Percentiles rank a stretch among this genome's conserved stretches.
Conservation (phyloP, 2,888 invertebrate species). For the Argyra leucocephala region DNA sequence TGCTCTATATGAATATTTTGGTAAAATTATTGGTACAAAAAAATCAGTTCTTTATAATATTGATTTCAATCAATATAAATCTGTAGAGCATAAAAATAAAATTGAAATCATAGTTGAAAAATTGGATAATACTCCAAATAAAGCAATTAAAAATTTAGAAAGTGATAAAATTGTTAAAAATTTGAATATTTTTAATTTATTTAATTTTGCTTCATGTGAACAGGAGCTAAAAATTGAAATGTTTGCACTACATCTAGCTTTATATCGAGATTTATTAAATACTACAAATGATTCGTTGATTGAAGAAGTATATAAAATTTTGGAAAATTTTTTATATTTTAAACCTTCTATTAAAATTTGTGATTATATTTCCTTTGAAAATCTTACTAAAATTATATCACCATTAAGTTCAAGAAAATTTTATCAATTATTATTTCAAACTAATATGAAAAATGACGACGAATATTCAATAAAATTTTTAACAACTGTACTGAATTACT, state of each 20-base stretch:
- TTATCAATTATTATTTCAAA: constrained; percentile 33
- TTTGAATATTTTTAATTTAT: constrained; percentile 16
- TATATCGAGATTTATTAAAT: constrained; percentile 32
- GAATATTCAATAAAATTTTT: constrained; percentile 31
- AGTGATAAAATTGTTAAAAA: constrained; percentile 16
- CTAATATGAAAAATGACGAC: constrained; percentile 26
- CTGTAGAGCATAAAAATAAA: background rate
- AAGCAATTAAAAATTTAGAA: background rate
- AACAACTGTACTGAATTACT: constrained; percentile 25
- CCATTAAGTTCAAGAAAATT: constrained; percentile 27
- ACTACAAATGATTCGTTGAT: constrained; percentile 24
- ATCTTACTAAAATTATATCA: constrained; percentile 31
- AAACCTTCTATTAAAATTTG: constrained; percentile 34
- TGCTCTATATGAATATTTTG: constrained; percentile 28
- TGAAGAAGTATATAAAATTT: background rate
- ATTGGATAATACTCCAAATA: background rate
- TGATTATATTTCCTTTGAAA: constrained; percentile 28
- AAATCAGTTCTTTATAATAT: constrained; percentile 25
- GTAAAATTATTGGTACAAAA: constrained; percentile 23
- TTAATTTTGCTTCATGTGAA: constrained; percentile 28
- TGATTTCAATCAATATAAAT: constrained; percentile 24
- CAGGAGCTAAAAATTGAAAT: constrained; percentile 29
- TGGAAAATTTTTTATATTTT: constrained; percentile 36
- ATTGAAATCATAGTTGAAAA: background rate
- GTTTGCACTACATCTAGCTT: constrained; percentile 31